These are phyloP conservation scores for Heliconius ismenius DNA, from an alignment of 2,888 invertebrate genomes.

Conservation along the genomic window DNA sequence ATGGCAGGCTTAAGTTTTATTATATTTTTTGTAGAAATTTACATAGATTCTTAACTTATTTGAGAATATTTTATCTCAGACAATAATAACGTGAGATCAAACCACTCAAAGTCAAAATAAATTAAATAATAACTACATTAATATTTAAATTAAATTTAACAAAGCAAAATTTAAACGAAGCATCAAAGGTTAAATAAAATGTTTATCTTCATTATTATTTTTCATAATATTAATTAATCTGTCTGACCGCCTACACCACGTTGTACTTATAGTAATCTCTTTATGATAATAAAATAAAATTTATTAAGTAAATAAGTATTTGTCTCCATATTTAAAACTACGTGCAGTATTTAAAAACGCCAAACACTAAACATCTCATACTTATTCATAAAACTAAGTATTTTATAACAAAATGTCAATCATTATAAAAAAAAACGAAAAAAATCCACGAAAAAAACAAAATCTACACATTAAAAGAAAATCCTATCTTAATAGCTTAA, in stretches of 20 bases:
- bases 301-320: background rate
- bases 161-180: no score
- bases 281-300: background rate
- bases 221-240: background rate
- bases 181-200: background rate
- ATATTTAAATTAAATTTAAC: no score
- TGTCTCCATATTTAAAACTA: background rate
- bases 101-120: no score
- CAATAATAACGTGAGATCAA: no score
- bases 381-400: no score
- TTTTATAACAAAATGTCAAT: background rate
- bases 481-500: slow-evolving; percentile 26
- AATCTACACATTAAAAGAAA: slow-evolving; percentile 9
- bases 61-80: no score
- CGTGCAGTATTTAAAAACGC: no score
- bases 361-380: no score
- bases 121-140: no score
- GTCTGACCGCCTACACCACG: background rate
- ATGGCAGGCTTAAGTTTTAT: background rate
- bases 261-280: background rate
- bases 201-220: background rate
- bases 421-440: background rate
- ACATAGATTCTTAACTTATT: background rate
- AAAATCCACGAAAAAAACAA: background rate
- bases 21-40: background rate